Conservation (phyloP, 2,888 invertebrate species). For the Carterocephalus palaemon region DNA sequence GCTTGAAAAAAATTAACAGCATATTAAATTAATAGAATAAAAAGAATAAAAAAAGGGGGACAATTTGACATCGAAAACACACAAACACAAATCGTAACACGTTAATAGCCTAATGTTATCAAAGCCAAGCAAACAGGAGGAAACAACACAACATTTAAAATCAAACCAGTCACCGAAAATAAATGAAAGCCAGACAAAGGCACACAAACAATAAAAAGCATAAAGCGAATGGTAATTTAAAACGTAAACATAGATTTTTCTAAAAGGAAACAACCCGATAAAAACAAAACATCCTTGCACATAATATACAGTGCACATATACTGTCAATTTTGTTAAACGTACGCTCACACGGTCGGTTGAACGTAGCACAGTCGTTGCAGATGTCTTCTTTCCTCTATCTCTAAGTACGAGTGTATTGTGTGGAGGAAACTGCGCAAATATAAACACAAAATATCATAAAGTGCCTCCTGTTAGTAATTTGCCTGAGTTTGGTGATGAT, state of each 20-base stretch:
- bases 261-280: conserved; percentile 1
- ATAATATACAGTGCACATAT: conserved; percentile 60
- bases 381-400: conserved; percentile 61
- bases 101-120: conserved; percentile 51
- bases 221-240: neutral
- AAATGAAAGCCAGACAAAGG: neutral
- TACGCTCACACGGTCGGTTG: conserved; percentile 65
- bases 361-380: conserved; percentile 56
- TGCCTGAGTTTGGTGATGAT: conserved; percentile 7
- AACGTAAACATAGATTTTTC: no score
- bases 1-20: conserved; percentile 8
- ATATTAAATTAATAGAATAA: neutral
- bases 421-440: conserved; percentile 72
- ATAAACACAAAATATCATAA: conserved; percentile 46
- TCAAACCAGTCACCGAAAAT: conserved; percentile 26
- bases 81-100: conserved; percentile 77
- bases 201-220: conserved; percentile 5
- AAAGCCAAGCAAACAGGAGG: conserved; percentile 47
- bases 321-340: conserved; percentile 50
- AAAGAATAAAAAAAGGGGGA: neutral
- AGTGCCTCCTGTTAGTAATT: conserved; percentile 13
- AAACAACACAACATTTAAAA: conserved; percentile 28
- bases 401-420: conserved; percentile 76
- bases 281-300: conserved; percentile 39
- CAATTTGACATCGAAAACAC: conserved; percentile 43